These are phyloP conservation scores for Acanthococcus lagerstroemiae DNA, from an alignment of 2,888 invertebrate genomes.

Conservation along the genomic window DNA sequence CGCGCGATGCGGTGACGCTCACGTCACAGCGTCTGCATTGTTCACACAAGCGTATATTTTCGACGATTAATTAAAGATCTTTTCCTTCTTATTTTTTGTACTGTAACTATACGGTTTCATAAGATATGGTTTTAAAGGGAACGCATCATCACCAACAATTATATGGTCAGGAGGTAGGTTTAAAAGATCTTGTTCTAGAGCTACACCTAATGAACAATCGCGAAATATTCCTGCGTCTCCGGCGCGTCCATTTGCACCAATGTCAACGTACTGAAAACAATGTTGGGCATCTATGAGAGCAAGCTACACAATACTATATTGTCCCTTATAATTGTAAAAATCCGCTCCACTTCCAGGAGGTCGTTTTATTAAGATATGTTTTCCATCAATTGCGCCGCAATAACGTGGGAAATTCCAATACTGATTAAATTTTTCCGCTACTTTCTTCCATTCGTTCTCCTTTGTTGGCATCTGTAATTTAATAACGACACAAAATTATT, in stretches of 20 bases:
- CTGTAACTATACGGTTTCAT: slow-evolving; percentile 21
- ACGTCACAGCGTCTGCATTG: too few relatives aligned
- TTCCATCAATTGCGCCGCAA: slow-evolving; percentile 24
- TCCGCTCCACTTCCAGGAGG: slow-evolving; percentile 3
- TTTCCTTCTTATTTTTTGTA: too few relatives aligned
- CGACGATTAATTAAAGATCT: too few relatives aligned
- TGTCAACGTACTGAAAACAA: slow-evolving; percentile 6
- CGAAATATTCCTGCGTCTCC: slow-evolving; percentile 18
- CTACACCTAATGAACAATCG: neutral
- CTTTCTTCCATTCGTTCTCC: slow-evolving; percentile 10
- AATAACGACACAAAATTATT: too few relatives aligned
- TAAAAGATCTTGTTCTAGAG: neutral
- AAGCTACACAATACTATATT: slow-evolving; percentile 21
- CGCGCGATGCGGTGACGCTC: too few relatives aligned
- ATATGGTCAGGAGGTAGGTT: slow-evolving; percentile 5
- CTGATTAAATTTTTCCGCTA: slow-evolving; percentile 8
- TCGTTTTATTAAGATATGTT: slow-evolving; percentile 10
- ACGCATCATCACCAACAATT: slow-evolving; percentile 21
- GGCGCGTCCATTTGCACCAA: slow-evolving; percentile 14
- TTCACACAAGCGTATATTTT: too few relatives aligned
- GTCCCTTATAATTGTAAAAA: slow-evolving; percentile 27
- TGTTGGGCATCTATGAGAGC: slow-evolving; percentile 23
- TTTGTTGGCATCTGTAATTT: slow-evolving; percentile 11
- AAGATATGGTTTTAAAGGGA: slow-evolving; percentile 5
- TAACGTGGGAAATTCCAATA: slow-evolving; percentile 22